Percentiles rank a stretch among this genome's conserved stretches.
Evolutionary conservation across 2,888 invertebrate species (phyloP).

Genomic region (Caenorhabditis zanzibari): DNA sequence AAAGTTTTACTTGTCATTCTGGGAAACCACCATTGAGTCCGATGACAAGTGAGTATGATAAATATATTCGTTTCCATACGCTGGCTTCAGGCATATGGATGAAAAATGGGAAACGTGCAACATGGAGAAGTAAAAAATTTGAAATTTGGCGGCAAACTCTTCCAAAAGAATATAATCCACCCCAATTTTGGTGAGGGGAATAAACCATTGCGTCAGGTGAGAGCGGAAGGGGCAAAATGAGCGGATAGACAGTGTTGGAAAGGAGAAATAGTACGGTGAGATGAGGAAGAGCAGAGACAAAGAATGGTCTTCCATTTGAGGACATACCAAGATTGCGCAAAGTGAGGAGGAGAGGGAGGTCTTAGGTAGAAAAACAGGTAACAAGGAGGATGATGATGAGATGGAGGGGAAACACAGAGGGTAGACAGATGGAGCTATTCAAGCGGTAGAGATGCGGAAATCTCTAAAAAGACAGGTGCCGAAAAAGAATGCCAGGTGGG

Average conservation of each 20-base stretch:
- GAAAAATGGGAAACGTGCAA: constrained; percentile 45
- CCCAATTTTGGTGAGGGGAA: constrained; percentile 29
- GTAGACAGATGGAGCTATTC: constrained; percentile 32
- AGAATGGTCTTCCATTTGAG: constrained; percentile 47
- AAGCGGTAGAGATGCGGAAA: constrained; percentile 24
- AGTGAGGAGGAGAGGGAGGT: constrained; percentile 14
- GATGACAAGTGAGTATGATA: constrained; percentile 57
- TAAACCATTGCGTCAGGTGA: constrained; percentile 53
- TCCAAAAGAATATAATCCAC: constrained; percentile 39
- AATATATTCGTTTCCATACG: constrained; percentile 33
- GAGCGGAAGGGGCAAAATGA: constrained; percentile 31
- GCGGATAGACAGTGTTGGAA: constrained; percentile 37
- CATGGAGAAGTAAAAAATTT: constrained; percentile 19
- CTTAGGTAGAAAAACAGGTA: constrained; percentile 35
- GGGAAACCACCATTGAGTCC: constrained; percentile 11
- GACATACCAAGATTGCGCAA: constrained; percentile 54
- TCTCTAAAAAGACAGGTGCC: constrained; percentile 34
- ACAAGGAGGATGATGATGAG: constrained; percentile 10
- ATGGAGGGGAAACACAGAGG: not conserved
- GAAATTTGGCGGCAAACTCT: constrained; percentile 1
- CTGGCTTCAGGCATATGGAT: constrained; percentile 21
- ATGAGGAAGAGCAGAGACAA: not conserved
- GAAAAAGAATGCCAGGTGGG: constrained; percentile 30
- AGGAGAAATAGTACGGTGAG: constrained; percentile 19
- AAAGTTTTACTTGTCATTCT: constrained; percentile 34